Percentiles rank a stretch among this genome's conserved stretches.
Evolutionary conservation across 2,113 vertebrate genomes (phyloP).

Genomic region (Dasyornis broadbenti): DNA sequence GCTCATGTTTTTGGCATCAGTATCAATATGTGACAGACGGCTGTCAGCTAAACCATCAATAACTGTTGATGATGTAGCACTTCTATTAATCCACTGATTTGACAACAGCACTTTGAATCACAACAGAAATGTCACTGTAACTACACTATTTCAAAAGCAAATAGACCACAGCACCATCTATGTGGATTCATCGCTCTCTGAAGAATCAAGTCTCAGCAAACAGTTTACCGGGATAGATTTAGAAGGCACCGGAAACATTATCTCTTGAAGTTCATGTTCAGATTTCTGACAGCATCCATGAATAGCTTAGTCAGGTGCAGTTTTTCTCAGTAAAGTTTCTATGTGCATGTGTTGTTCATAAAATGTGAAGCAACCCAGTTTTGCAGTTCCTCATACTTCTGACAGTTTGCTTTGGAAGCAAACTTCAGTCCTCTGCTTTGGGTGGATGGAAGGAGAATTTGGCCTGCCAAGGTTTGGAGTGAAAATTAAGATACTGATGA

Average conservation of each 20-base stretch:
- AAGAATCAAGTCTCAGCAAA: background rate
- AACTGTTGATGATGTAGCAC: background rate
- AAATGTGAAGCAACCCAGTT: background rate
- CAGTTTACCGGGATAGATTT: background rate
- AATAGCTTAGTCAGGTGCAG: background rate
- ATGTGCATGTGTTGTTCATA: background rate
- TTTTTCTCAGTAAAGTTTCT: background rate
- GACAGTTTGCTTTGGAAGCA: background rate
- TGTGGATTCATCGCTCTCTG: background rate
- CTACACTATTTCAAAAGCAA: background rate
- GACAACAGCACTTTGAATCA: background rate
- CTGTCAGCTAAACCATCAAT: background rate
- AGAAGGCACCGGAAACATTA: background rate
- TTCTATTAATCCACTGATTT: conserved; percentile 1
- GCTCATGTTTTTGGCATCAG: background rate
- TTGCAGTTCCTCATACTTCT: background rate
- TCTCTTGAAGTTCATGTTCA: background rate
- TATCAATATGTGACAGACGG: background rate
- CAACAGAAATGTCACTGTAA: background rate
- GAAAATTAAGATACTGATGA: background rate
- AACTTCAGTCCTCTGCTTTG: background rate
- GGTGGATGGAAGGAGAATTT: background rate
- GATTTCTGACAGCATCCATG: background rate
- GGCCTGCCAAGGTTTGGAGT: background rate
- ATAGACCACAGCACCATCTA: background rate